Evolutionary conservation across 1,140 invertebrate genomes (phyloP), one percentile per base, ranked within the genome.

Genomic region (Thaumetopoea pityocampa): DNA sequence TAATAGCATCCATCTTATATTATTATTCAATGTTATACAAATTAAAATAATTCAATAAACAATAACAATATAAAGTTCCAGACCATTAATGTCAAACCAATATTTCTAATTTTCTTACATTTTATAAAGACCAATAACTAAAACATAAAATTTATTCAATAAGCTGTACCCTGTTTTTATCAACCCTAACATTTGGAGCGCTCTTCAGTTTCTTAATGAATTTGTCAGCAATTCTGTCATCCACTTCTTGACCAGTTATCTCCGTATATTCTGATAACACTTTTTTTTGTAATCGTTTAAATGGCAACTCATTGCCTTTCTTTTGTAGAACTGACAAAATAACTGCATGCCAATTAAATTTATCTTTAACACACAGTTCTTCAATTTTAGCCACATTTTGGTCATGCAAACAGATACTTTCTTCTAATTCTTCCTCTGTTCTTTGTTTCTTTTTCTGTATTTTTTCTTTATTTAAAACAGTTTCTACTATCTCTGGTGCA

Each of bases 151-250:
- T 34, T 50, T 22, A 52, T 30, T 71, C 60, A 29, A 71, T 42
- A 15, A 83, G 48, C 5, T 66, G 30, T 14, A 84, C 80, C 40
- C 68, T 77, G 40, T 84, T 84, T 54, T 82, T 84, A 41, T 82
- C 80, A 42, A 84, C 80, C 29, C 65, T 67, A 2, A 84, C 80
- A 52, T 80, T 82, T 6, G 80, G 78, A 10, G 78, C 76, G 49
- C 80, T 82, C 28, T 76, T 84, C 32, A 84, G 57, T 62, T 82
- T 84, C 22, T 84, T 84, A 18, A 81, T 82, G 66, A 84, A 84
- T 42, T 84, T 84, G 33, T 84, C 80, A 35, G 78, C 80, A 59
- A 84, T 84, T 40, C 80, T 71, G 41, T 84, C 80, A 57, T 84
- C 78, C 2, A 81, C 66, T 8, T 80, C 76, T 51, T 50, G 40